phyloP scores from a whole-genome alignment of 2,113 vertebrate genomes.

The Seriola rivoliana region DNA sequence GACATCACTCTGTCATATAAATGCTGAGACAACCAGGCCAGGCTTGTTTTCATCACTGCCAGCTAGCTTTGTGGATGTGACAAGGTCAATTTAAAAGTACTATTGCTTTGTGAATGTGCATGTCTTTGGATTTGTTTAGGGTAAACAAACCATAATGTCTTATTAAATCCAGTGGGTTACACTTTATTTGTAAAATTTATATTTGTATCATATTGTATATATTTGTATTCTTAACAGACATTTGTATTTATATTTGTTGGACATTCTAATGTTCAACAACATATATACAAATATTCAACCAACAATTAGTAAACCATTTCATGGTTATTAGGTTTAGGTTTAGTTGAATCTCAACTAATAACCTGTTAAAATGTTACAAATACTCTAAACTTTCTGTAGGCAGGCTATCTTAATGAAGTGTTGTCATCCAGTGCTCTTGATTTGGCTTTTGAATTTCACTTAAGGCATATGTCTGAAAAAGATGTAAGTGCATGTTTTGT shows the following conservation, averaged over 20 bases:
- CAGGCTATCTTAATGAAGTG: no score
- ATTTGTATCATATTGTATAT: no score
- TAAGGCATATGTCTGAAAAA: not conserved
- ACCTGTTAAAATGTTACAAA: no score
- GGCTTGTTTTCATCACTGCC: constrained; percentile 40
- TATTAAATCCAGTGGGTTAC: not conserved
- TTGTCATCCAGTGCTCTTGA: not conserved
- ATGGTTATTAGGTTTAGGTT: no score
- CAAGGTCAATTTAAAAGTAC: constrained; percentile 14
- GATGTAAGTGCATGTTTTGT: not conserved
- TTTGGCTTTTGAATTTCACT: not conserved
- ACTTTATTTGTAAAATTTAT: no score
- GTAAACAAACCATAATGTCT: not conserved
- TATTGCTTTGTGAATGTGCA: constrained; percentile 30
- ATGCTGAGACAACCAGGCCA: constrained; percentile 47
- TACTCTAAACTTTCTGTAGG: no score
- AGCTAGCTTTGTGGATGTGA: constrained; percentile 33
- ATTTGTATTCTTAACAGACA: no score
- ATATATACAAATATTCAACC: no score
- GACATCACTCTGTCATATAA: constrained; percentile 52
- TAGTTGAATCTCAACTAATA: no score
- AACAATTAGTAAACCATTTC: no score
- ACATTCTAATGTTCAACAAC: no score
- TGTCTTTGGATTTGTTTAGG: constrained; percentile 20
- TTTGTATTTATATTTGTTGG: no score